Percentiles rank a stretch among this genome's conserved stretches.
Conservation (phyloP, 2,888 invertebrate species). For the Gasteruption jaculator region DNA sequence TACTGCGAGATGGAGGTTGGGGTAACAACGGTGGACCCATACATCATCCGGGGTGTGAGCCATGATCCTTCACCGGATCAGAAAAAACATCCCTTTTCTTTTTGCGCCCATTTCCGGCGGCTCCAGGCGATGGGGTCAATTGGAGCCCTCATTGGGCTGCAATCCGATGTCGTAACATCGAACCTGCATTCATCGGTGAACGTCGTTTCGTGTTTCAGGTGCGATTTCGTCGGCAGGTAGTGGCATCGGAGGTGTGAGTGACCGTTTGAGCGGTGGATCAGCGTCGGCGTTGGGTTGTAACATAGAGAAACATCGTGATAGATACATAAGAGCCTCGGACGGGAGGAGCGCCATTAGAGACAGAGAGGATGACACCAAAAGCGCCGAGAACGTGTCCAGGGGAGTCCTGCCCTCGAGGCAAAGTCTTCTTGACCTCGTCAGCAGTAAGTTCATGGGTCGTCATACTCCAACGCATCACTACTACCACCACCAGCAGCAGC, state of each 20-base stretch:
- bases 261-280: slow-evolving; percentile 40
- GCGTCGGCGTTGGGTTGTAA: slow-evolving; percentile 36
- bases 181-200: no score
- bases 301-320: slow-evolving; percentile 33
- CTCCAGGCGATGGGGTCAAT: no score
- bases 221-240: slow-evolving; percentile 30
- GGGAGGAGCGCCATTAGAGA: slow-evolving; percentile 28
- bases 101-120: no score
- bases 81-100: no score
- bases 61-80: no score
- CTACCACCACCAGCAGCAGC: slow-evolving; percentile 46
- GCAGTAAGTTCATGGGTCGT: slow-evolving; percentile 45
- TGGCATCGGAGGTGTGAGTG: slow-evolving; percentile 28
- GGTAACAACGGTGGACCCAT: no score
- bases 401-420: slow-evolving; percentile 43
- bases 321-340: slow-evolving; percentile 27
- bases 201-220: slow-evolving; percentile 25
- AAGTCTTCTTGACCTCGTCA: slow-evolving; percentile 47
- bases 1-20: no score
- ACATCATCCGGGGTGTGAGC: no score
- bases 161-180: no score
- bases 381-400: slow-evolving; percentile 44
- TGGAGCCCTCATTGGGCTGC: no score
- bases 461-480: slow-evolving; percentile 46
- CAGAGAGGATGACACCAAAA: slow-evolving; percentile 44